Percentiles rank a stretch among this genome's conserved stretches.
Evolutionary conservation across 2,113 vertebrate species (phyloP).

Genomic region (Rhea pennata): DNA sequence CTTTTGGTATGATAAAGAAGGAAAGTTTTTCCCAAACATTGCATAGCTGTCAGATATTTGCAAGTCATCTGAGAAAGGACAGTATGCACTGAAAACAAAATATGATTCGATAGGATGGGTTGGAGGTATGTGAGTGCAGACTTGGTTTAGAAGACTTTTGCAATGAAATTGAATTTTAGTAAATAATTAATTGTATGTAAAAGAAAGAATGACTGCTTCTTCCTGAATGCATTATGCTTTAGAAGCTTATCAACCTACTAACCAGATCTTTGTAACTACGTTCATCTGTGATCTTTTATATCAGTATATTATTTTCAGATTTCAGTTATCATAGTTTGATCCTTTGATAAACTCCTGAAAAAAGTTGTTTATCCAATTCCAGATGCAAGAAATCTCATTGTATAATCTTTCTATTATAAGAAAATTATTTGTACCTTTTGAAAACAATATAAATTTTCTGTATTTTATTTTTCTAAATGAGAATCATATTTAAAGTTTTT

Average conservation of each 20-base stretch:
- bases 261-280: background rate
- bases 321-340: background rate
- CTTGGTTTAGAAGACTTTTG: background rate
- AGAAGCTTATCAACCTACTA: background rate
- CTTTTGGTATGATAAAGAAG: accelerated
- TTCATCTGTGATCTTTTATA: background rate
- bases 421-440: background rate
- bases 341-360: background rate
- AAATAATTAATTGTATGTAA: background rate
- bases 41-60: background rate
- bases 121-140: background rate
- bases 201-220: background rate
- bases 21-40: background rate
- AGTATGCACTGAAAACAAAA: background rate
- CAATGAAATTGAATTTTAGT: background rate
- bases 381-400: background rate
- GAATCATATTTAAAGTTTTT: background rate
- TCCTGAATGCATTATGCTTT: background rate
- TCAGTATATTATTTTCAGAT: background rate
- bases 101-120: background rate
- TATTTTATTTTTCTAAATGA: background rate
- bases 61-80: background rate
- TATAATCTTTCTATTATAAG: background rate
- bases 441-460: background rate
- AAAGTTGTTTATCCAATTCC: background rate